Evolutionary conservation across 2,113 vertebrate species (phyloP), one percentile per base, ranked within the genome.

Genomic region (Panthera tigris): DNA sequence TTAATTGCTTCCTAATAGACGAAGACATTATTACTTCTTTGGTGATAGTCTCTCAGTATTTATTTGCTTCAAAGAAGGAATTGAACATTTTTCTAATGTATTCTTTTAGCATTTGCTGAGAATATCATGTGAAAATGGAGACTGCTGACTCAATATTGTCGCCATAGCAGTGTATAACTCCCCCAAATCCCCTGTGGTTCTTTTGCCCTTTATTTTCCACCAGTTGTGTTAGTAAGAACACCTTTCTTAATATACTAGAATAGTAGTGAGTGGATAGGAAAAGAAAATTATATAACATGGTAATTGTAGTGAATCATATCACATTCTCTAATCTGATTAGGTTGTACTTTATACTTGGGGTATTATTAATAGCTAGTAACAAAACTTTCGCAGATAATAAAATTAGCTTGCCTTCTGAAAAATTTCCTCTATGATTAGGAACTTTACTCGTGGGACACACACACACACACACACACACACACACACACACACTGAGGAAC

Each of bases 361-460:
- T 71, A 10, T 89, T 66, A 79, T 4, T 89, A 39, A 25, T 69
- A 33, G 21, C 2, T 29, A 85, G 39, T 65, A 78, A 23, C 65
- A 95, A 45, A 79, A 80, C 4, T 31, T 68, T 78, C 89, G 27
- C 19, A 65, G 31, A 21, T 89, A 78, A 73, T 61, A 41, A 39
- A 91, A 68, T 61, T 96, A 76, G 73, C 21, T 95, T 50, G 36
- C 23, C 41, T 89, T 68, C 15, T 95, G 61, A 65, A 92, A 89
- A 83, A 86, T n/a, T 41, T 41, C 9, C 29, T 82, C 76, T 83
- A 50, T 84, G 15, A 14, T 50, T 84, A 57, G 36, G 18, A 92
- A 79, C 39, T 82, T 88, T 48, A 48, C 7, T 45, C 15, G 25
- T 87, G 33, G 29, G 74, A 45, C 27, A 41, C 11, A 41, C 71